These are phyloP conservation scores for Caenorhabditis wallacei DNA, from an alignment of 2,888 invertebrate species.

Conservation along the genomic window DNA sequence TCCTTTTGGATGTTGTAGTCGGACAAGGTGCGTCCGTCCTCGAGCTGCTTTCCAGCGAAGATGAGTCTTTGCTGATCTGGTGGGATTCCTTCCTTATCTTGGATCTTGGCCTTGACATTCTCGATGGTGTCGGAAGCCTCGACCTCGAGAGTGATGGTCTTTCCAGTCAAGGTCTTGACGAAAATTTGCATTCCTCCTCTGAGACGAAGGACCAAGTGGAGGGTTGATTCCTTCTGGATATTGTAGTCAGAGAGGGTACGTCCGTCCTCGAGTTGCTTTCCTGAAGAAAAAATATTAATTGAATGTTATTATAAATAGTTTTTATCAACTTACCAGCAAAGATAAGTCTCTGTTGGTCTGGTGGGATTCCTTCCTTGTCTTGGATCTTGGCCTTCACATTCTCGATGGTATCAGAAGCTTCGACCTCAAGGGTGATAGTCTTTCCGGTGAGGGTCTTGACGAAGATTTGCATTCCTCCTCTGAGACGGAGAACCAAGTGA, in stretches of 20 bases:
- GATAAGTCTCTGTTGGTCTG: constrained; percentile 70
- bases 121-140: constrained; percentile 72
- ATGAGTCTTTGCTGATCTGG: constrained; percentile 71
- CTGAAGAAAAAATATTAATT: constrained; percentile 37
- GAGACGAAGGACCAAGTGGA: constrained; percentile 71
- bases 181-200: constrained; percentile 91
- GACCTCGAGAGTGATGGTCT: constrained; percentile 87
- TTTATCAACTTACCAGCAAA: constrained; percentile 62
- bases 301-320: not conserved
- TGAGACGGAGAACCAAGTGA: constrained; percentile 68
- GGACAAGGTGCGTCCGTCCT: constrained; percentile 75
- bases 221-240: constrained; percentile 72
- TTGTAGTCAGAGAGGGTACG: constrained; percentile 75
- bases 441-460: constrained; percentile 92
- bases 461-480: constrained; percentile 91
- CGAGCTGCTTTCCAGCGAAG: constrained; percentile 84
- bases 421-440: constrained; percentile 86
- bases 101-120: constrained; percentile 72
- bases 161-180: constrained; percentile 91
- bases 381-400: constrained; percentile 73
- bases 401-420: constrained; percentile 71
- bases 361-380: constrained; percentile 72
- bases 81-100: constrained; percentile 72
- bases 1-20: constrained; percentile 77
- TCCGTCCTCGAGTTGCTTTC: constrained; percentile 84